Evolutionary conservation across 2,797 vertebrate species (phyloP).

Genomic region (Peromyscus eremicus): DNA sequence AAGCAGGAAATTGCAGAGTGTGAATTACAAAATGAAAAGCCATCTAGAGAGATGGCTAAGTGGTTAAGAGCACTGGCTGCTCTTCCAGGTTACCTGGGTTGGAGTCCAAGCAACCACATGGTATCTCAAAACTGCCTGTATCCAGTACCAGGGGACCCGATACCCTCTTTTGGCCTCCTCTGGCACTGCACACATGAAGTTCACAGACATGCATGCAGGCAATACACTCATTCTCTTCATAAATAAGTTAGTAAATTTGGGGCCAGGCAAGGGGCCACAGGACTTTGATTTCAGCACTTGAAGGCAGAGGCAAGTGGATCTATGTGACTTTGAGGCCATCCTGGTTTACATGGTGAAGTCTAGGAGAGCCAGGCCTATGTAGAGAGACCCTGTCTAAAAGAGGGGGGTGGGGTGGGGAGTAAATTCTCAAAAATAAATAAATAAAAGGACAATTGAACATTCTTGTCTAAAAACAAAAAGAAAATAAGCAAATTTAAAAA

Average conservation of each 20-base stretch:
- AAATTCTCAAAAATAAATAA: background rate
- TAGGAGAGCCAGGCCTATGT: too few species aligned
- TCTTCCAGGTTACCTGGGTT: background rate
- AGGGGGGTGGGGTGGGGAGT: too few species aligned
- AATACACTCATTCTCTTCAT: background rate
- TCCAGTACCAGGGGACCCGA: background rate
- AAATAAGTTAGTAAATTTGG: background rate
- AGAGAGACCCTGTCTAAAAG: background rate
- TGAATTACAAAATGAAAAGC: background rate
- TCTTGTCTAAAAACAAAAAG: too few species aligned
- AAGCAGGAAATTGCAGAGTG: slow-evolving; percentile 22
- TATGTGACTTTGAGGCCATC: background rate
- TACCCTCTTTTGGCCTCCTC: background rate
- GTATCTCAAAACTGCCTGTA: background rate
- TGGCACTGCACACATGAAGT: background rate
- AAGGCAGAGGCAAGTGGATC: background rate
- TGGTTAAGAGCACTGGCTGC: background rate
- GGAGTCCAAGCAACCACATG: background rate
- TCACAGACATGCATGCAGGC: background rate
- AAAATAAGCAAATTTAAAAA: background rate
- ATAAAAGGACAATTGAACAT: background rate
- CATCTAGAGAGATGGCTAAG: background rate
- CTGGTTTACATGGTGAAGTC: background rate
- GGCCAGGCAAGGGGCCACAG: background rate
- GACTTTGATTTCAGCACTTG: background rate